Evolutionary conservation across 2,797 vertebrate genomes (phyloP), one percentile per base, ranked within the genome.

Genomic region (Catostomus latipinnis): DNA sequence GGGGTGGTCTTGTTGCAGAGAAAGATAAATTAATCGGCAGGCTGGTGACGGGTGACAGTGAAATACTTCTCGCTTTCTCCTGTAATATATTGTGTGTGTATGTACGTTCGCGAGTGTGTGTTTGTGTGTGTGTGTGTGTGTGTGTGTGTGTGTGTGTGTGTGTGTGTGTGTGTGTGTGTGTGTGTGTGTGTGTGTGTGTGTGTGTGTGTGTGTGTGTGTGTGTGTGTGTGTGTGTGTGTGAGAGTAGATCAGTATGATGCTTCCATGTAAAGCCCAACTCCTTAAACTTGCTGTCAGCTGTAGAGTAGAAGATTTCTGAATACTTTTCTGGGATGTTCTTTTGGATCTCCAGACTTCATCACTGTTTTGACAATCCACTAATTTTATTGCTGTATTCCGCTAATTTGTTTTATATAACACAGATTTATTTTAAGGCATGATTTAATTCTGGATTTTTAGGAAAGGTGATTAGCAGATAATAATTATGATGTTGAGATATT

Each of bases 61-160:
- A 98, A 97, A 97, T 97, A 98, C 91, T 92, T 93, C 92, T 91
- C 91, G 94, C 95, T 93, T 94, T 94, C 94, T 94, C 93, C 93
- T 93, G 75, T 96, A 95, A 95, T 95, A 94, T 94, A 95, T 94
- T 94, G 91, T 92, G 93, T 92, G 90, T 92, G 85, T 92, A 90
- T 48, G 18, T 22, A 22, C 22, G 2, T 22, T 22, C 1, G 2
- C 22, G 22, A 22, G 22, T 22, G 22, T 22, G 22, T 22, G 22
- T 22, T 1, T 54, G 58, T 78, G 79, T 84, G 74, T 69, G 79
- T 81, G 67, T 61, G 67, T 80, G 82, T 49, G 70, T 74, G 81
- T 65, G 62, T 75, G 65, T 81, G 62, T 61, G 78, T 49, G 71
- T 67, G 68, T 68, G 66, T 60, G 74, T 76, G 56, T 78, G 58